Evolutionary conservation across 2,888 invertebrate species (phyloP).

Genomic region (Marronus borbonicus): DNA sequence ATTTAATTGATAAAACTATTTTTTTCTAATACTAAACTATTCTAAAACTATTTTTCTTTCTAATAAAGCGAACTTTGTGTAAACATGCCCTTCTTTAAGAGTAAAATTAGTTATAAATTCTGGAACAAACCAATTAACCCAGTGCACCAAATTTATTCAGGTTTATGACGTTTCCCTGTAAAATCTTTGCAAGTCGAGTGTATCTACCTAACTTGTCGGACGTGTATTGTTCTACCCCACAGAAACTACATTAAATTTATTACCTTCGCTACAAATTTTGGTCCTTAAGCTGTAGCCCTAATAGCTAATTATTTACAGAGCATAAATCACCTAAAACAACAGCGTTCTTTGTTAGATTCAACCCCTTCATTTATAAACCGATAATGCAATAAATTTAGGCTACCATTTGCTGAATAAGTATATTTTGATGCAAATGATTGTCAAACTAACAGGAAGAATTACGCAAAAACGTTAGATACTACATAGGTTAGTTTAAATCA

Average conservation of each 20-base stretch:
- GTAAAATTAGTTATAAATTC: no score
- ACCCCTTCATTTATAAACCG: conserved; percentile 8
- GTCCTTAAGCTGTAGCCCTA: not conserved
- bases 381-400: conserved; percentile 25
- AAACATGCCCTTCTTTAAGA: no score
- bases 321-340: conserved; percentile 23
- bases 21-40: no score
- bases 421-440: not conserved
- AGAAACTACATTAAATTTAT: conserved; percentile 19
- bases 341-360: conserved; percentile 30
- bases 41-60: no score
- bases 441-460: not conserved
- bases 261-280: not conserved
- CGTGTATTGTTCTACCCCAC: not conserved
- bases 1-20: no score
- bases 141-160: no score
- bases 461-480: not conserved
- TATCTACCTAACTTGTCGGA: not conserved
- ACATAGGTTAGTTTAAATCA: not conserved
- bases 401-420: not conserved
- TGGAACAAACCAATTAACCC: no score
- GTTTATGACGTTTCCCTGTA: no score
- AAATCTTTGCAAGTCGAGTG: no score
- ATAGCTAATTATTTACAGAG: conserved; percentile 13
- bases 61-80: no score